phyloP scores from a whole-genome alignment of 2,797 vertebrate genomes.

The Scarus forsteni region DNA sequence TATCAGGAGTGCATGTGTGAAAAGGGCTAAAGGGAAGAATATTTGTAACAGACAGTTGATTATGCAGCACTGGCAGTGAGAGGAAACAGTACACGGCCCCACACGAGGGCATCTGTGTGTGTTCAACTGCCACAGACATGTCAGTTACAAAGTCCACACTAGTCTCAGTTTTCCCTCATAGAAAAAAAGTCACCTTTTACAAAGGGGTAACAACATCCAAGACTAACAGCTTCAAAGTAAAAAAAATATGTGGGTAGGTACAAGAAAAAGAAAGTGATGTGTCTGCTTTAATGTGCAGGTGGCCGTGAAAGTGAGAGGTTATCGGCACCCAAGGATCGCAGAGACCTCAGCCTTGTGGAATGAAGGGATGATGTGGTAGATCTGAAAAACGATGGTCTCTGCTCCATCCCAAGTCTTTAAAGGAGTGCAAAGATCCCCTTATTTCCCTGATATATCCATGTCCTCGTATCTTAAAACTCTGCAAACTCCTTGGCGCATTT shows the following conservation, averaged over 20 bases:
- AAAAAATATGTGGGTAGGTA: conserved; percentile 63
- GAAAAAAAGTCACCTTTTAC: conserved; percentile 74
- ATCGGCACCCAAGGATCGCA: conserved; percentile 91
- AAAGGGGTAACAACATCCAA: conserved; percentile 83
- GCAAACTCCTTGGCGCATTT: conserved; percentile 98
- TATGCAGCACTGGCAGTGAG: conserved; percentile 83
- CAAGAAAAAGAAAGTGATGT: conserved; percentile 73
- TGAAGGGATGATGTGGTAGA: conserved; percentile 94
- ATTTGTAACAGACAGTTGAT: conserved; percentile 87
- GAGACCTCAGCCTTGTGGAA: conserved; percentile 93
- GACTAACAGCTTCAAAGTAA: conserved; percentile 80
- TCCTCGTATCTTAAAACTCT: conserved; percentile 92
- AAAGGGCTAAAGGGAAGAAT: conserved; percentile 34
- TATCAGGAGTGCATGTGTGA: too few species aligned
- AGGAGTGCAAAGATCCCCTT: conserved; percentile 96
- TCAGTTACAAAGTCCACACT: conserved; percentile 64
- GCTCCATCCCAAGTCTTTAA: conserved; percentile 94
- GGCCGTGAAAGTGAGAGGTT: conserved; percentile 90
- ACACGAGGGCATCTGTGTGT: conserved; percentile 60
- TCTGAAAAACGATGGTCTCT: conserved; percentile 91
- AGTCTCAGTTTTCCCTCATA: conserved; percentile 67
- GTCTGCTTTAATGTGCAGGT: conserved; percentile 90
- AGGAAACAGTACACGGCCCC: conserved; percentile 84
- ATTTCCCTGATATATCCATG: conserved; percentile 90
- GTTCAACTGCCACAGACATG: conserved; percentile 84